Evolutionary conservation across 2,888 invertebrate genomes (phyloP), one percentile per base, ranked within the genome.

Genomic region (Cetonia aurata): DNA sequence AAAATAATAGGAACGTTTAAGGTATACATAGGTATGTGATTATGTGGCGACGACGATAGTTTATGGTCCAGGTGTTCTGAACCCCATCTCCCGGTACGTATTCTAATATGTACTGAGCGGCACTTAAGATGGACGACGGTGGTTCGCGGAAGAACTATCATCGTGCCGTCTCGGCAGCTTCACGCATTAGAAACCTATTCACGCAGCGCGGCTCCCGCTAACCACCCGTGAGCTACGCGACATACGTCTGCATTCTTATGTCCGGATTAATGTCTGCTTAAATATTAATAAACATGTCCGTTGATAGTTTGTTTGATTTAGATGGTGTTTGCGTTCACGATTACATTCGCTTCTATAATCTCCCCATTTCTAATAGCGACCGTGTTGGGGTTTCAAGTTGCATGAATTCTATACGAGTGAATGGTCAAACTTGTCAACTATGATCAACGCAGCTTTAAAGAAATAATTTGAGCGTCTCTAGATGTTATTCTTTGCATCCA

Each of bases 271-370:
- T 71, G 74, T 75, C 75, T 72, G 70, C 71, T 74, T 75, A 75
- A 75, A 74, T 76, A 75, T 76, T 75, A 76, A 76, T 76, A 76
- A 76, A 75, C 76, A 76, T 76, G 76, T 75, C 74, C 71, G 75
- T 72, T 75, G 74, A 75, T 75, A 72, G 73, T 73, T 72, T 75
- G 74, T 73, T 75, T 76, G 74, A 76, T 76, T 76, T 76, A 75
- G 71, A 57, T 72, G 70, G 73, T 71, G 70, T 59, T 66, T 53
- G 66, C 48, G 19, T 66, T 46, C 52, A 37, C 13, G 33, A 68
- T 50, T 57, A 48, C 62, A 41, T 50, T 50, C 62, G 37, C 17
- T 65, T 33, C 19, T 57, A 57, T 68, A 68, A 48, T 57, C 50
- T 17, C 15, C 41, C 48, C 44, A 48, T 68, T 57, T 50, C 19